Evolutionary conservation across 2,888 invertebrate species (phyloP), one percentile per base, ranked within the genome.

Genomic region (Dugesia japonica): DNA sequence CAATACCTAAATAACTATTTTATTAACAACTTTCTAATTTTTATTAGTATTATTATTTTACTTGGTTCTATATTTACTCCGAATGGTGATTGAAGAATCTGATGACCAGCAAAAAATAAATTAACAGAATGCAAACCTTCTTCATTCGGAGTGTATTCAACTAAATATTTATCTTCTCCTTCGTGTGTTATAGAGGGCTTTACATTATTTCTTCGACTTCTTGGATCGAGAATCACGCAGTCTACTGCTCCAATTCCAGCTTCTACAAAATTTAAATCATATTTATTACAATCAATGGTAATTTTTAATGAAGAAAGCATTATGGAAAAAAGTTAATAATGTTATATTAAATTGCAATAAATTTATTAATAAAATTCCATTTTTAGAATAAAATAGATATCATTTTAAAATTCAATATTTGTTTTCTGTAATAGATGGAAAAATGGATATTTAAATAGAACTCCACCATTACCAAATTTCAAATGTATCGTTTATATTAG

Each of bases 101-200:
- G 88, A 80, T 89, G 89, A 26, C 91, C 91, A 79, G 90, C 90
- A 83, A 90, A 84, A 79, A 81, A 81, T 28, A 84, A 80, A 83
- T 91, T 91, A 74, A 92, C 89, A 79, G 91, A 90, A 86, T 92
- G 91, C 80, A 91, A 85, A 28, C 92, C 92, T 75, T 89, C 86
- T 73, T 87, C 85, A 0, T 89, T 86, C 0, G 92, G 88, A 0
- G 89, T 88, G 84, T 92, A 92, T 84, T 91, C 91, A 83, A 91
- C 91, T 71, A 89, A 87, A 89, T 90, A 91, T 42, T 89, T 87
- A 26, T 73, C 26, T 42, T 89, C 89, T 88, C 86, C 89, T 83
- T 85, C 89, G 89, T 74, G 89, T 88, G 31, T 80, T 73, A 84
- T 82, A 71, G 80, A 79, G 20, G 84, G 82, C 31, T 81, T 81